phyloP scores from a whole-genome alignment of 1,140 invertebrate species.

The Ceratoteleas bidentatus region DNA sequence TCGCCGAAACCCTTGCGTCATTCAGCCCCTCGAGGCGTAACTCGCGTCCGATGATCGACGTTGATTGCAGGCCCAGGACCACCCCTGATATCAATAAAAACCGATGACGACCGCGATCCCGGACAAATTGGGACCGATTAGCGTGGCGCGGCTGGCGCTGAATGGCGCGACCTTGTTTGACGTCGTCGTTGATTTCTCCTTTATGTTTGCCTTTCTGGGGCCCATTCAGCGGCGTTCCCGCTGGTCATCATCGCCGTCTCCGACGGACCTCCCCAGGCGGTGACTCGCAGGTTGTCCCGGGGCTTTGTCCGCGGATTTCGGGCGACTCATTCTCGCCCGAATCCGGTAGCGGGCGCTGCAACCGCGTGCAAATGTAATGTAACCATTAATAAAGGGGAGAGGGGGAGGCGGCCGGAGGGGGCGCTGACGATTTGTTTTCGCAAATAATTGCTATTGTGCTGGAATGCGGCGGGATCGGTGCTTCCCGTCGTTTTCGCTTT shows the following conservation, averaged over 20 bases:
- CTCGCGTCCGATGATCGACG: no score
- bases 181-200: slow-evolving; percentile 25
- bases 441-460: slow-evolving; percentile 61
- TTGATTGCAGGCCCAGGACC: slow-evolving; percentile 13
- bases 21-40: no score
- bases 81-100: slow-evolving; percentile 57
- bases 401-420: slow-evolving; percentile 21
- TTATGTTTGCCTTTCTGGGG: slow-evolving; percentile 58
- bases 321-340: slow-evolving; percentile 11
- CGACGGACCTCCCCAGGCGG: slow-evolving; percentile 75
- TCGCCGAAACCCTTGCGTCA: no score
- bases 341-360: slow-evolving; percentile 59
- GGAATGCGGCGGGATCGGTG: slow-evolving; percentile 42
- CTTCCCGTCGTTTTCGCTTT: slow-evolving; percentile 27
- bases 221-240: no score
- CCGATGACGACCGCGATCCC: slow-evolving; percentile 38
- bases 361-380: slow-evolving; percentile 45
- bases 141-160: background rate
- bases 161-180: slow-evolving; percentile 20
- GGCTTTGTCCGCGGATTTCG: slow-evolving; percentile 67
- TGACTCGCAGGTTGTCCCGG: slow-evolving; percentile 73
- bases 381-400: slow-evolving; percentile 50
- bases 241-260: slow-evolving; percentile 26
- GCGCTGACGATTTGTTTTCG: slow-evolving; percentile 48
- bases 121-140: slow-evolving; percentile 51